A percentile compares a stretch with the other conserved stretches of the same genome.
These are phyloP conservation scores for Epicauta chinensis DNA, from an alignment of 1,140 invertebrate genomes.

Conservation along the genomic window DNA sequence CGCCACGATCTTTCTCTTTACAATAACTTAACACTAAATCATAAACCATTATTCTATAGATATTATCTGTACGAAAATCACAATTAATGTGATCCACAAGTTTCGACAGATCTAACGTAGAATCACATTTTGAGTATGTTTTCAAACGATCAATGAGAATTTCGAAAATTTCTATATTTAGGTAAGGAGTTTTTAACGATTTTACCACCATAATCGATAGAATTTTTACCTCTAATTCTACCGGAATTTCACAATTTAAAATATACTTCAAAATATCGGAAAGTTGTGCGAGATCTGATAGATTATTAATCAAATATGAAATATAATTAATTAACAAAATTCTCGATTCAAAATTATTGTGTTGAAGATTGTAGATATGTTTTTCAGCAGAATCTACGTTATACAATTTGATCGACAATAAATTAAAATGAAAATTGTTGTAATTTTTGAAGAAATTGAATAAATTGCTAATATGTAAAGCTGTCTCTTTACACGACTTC, in stretches of 20 bases:
- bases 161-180: background rate
- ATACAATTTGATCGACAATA: slow-evolving; percentile 3
- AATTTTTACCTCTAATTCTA: slow-evolving; percentile 22
- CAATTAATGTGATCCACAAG: slow-evolving; percentile 4
- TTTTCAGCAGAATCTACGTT: background rate
- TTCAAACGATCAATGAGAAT: slow-evolving; percentile 12
- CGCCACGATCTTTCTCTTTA: background rate
- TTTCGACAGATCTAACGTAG: background rate
- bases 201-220: slow-evolving; percentile 18
- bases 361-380: background rate
- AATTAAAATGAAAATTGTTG: slow-evolving; percentile 11
- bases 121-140: background rate
- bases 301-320: slow-evolving; percentile 11
- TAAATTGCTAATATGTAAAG: background rate
- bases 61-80: slow-evolving; percentile 3
- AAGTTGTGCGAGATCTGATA: background rate
- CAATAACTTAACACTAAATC: slow-evolving; percentile 16
- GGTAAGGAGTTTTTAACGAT: slow-evolving; percentile 7
- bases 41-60: slow-evolving; percentile 21
- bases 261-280: slow-evolving; percentile 5
- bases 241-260: slow-evolving; percentile 5
- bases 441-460: background rate
- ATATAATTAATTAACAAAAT: slow-evolving; percentile 27
- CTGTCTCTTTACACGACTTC: background rate
- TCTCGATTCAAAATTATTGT: slow-evolving; percentile 4